phyloP scores from a whole-genome alignment of 2,113 vertebrate species.

The Corythoichthys intestinalis region DNA sequence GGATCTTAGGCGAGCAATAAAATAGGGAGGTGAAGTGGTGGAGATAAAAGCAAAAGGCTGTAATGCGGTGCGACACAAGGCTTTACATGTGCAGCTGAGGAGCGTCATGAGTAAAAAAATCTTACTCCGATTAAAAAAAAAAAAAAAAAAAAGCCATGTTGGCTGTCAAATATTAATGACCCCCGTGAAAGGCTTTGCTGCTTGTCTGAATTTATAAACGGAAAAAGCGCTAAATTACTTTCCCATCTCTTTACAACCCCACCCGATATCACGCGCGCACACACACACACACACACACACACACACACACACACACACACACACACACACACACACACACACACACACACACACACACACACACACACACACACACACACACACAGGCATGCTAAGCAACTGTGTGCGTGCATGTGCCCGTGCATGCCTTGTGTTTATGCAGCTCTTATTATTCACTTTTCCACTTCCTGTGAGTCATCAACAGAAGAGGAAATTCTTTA shows the following conservation, averaged over 20 bases:
- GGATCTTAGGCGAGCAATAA: slow-evolving; percentile 1
- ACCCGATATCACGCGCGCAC: slow-evolving; percentile 3
- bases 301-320: slow-evolving; percentile 17
- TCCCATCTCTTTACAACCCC: slow-evolving; percentile 20
- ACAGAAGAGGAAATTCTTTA: slow-evolving; percentile 66
- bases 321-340: slow-evolving; percentile 5
- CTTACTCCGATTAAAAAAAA: slow-evolving; percentile 63
- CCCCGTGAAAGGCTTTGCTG: slow-evolving; percentile 66
- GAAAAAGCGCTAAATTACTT: slow-evolving; percentile 62
- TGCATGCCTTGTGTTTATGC: slow-evolving; percentile 38
- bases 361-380: slow-evolving; percentile 2
- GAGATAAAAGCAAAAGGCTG: slow-evolving; percentile 78
- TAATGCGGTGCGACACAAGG: slow-evolving; percentile 64
- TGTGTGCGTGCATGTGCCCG: slow-evolving; percentile 7
- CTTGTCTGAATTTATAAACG: slow-evolving; percentile 67
- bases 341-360: background rate
- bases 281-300: slow-evolving; percentile 11
- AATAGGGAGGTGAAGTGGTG: slow-evolving; percentile 24
- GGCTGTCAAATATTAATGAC: slow-evolving; percentile 76
- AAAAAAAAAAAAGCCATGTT: slow-evolving; percentile 71
- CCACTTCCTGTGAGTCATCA: slow-evolving; percentile 75
- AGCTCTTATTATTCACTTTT: slow-evolving; percentile 70
- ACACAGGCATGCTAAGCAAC: background rate
- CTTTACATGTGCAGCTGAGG: slow-evolving; percentile 62
- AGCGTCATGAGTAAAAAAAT: slow-evolving; percentile 61